Evolutionary conservation across 2,113 vertebrate species (phyloP), one percentile per base, ranked within the genome.

Genomic region (Tachysurus vachellii): DNA sequence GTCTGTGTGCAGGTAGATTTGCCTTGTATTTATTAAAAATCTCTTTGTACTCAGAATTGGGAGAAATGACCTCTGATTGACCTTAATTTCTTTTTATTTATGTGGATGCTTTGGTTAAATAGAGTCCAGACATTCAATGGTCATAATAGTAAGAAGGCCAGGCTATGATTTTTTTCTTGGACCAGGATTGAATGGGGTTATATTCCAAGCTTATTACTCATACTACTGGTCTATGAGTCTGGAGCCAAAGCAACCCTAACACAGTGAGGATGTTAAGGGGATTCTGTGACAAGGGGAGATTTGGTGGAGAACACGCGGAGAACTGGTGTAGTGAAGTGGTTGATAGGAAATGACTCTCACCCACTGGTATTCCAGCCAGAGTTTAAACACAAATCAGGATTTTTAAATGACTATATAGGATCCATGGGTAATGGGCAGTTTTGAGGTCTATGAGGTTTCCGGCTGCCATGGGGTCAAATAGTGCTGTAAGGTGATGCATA

Each of bases 191-290:
- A 26, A 54, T 54, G 54, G 26, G 75, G 47, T 77, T 54, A 77
- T 28, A 28, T 5, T 54, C 50, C 75, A 77, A 53, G 75, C 28
- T 77, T 77, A 77, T 77, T 77, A 77, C 26, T 76, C 71, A 77
- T 53, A 77, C 53, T 77, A 53, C 16, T 77, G 73, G 47, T 12
- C 26, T 53, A 77, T 53, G 73, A 53, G 12, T 14, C 50, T 77
- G 2, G 16, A 17, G 71, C 75, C 73, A 53, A 23, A 76, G 73
- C 23, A 53, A 53, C 73, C 73, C 44, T n/a, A 53, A 53, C 5
- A 54, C 47, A 54, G 17, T 77, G 26, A 6, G 26, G 47, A 53
- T 77, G 73, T 26, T 76, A 11, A 11, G n/a, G 13, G 47, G 47
- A 77, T 77, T 77, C 73, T 54, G 47, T 77, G 47, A 54, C 1